phyloP scores from a whole-genome alignment of 2,113 vertebrate genomes.

The Microtus montanus region DNA sequence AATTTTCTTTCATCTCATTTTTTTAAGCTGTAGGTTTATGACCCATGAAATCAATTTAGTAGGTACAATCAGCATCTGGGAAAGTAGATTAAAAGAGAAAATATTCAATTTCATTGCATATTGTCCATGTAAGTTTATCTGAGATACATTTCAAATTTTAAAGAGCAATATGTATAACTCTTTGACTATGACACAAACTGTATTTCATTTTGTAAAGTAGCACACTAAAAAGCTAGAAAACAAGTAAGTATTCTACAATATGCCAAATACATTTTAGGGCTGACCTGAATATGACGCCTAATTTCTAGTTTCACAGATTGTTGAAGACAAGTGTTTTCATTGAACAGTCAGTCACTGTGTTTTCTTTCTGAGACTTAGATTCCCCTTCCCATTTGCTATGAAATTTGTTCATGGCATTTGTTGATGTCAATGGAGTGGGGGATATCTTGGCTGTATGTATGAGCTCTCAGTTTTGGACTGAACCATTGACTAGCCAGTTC shows the following conservation, averaged over 20 bases:
- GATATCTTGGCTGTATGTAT: background rate
- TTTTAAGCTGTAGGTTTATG: constrained; percentile 62
- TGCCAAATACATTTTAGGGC: constrained; percentile 36
- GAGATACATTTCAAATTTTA: constrained; percentile 27
- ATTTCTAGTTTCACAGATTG: constrained; percentile 20
- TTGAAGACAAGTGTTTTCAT: constrained; percentile 42
- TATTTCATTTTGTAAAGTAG: background rate
- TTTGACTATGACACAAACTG: constrained; percentile 24
- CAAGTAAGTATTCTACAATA: background rate
- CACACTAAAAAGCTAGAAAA: background rate
- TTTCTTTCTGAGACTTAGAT: background rate
- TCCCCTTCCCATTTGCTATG: background rate
- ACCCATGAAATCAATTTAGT: constrained; percentile 65
- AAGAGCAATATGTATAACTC: constrained; percentile 8
- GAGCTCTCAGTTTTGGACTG: background rate
- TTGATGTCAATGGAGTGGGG: background rate
- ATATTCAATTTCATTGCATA: constrained; percentile 48
- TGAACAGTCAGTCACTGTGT: background rate
- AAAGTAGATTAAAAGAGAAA: constrained; percentile 52
- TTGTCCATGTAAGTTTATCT: constrained; percentile 37
- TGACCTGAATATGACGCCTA: background rate
- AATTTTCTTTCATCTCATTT: constrained; percentile 71
- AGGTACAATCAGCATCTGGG: constrained; percentile 51
- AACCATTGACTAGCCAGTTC: background rate
- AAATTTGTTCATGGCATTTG: background rate